Evolutionary conservation across 2,888 invertebrate species (phyloP).

Genomic region (Heteropelma amictum): DNA sequence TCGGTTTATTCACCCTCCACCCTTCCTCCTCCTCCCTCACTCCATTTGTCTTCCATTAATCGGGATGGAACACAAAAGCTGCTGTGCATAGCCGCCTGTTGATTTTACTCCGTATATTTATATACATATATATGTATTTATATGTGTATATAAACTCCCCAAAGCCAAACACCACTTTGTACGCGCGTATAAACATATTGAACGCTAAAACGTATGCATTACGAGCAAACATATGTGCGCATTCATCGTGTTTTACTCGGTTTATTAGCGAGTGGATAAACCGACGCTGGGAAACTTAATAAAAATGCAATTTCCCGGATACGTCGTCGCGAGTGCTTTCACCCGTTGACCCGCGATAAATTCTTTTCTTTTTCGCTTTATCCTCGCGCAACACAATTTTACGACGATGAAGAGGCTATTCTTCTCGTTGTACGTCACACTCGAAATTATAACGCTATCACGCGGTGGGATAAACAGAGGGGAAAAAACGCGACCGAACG

Average conservation of each 20-base stretch:
- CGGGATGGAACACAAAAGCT: constrained; percentile 63
- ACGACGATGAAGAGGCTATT: constrained; percentile 14
- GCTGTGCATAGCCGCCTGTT: constrained; percentile 67
- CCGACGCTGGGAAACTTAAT: constrained; percentile 47
- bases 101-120: constrained; percentile 64
- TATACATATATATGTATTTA: not conserved
- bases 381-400: not conserved
- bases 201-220: constrained; percentile 8
- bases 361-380: not conserved
- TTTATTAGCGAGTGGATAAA: constrained; percentile 52
- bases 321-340: constrained; percentile 40
- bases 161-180: not conserved
- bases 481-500: too few relatives aligned
- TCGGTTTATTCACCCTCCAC: not conserved
- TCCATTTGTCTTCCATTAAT: constrained; percentile 56
- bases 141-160: constrained; percentile 6
- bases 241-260: constrained; percentile 36
- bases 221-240: constrained; percentile 12
- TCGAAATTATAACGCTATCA: too few relatives aligned
- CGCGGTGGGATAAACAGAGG: too few relatives aligned
- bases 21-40: not conserved
- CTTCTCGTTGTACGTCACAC: too few relatives aligned
- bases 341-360: not conserved
- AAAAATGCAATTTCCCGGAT: constrained; percentile 54
- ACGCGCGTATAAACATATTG: not conserved